Evolutionary conservation across 1,140 invertebrate species (phyloP), one percentile per base, ranked within the genome.

Genomic region (Papilio machaon): DNA sequence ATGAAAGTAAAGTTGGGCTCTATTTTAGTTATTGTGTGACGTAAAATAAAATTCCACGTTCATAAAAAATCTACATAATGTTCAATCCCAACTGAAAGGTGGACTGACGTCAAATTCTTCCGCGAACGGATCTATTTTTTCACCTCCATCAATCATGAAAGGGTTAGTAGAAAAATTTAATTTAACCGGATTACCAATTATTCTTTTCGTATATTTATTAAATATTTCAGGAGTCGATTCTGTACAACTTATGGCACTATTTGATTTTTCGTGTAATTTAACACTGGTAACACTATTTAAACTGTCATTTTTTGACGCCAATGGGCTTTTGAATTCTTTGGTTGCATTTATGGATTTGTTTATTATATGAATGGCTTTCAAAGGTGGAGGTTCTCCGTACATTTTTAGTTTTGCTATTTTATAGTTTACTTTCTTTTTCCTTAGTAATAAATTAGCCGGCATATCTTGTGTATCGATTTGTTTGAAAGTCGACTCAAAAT

Each of bases 371-470:
- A 95, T 90, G 8, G 88, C 82, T 70, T 87, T 89, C 38, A 95
- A 86, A 17, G 91, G 91, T 2, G 94, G 94, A 11, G 94, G 93
- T 86, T 95, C 94, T 0, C 94, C 94, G 47, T 94, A 94, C 85
- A 90, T 91, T 90, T 91, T 91, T 81, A 95, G 81, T 87, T 86
- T 92, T 6, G 90, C 87, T 38, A 95, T 94, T 86, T 89, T 94
- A 80, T 90, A 87, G 43, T 92, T 89, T 0, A 93, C 83, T 76
- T 86, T 83, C 35, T 86, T 88, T 77, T 93, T 93, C 70, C 90
- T 87, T 70, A 86, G 19, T 70, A 91, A 80, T 7, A 78, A 23
- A 81, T 85, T 83, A 19, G 89, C 87, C 0, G 89, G 90, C 30
- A 90, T 11, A 9, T 91, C 86, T 82, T 90, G 86, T 15, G 86